Evolutionary conservation across 1,140 invertebrate species (phyloP), one percentile per base, ranked within the genome.

Genomic region (Charaxes varanes): DNA sequence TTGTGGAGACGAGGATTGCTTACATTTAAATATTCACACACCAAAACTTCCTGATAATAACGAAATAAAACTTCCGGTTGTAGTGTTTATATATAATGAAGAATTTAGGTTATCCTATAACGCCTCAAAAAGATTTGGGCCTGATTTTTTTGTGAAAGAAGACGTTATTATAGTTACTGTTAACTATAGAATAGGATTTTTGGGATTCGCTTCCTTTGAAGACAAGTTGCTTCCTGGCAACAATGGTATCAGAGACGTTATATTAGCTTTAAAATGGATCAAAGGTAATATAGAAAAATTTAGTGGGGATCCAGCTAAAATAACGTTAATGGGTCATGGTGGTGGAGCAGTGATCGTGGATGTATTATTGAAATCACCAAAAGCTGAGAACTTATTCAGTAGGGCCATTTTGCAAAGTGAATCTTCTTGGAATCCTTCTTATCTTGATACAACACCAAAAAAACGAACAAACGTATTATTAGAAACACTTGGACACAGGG

Each of bases 21-120:
- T 97, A 4, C 91, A 91, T 62, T 79, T 97, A 7, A 96, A 95
- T 64, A 88, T 97, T 1, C 94, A 92, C 62, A 90, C 92, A 8
- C 89, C 90, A 42, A 66, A 74, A 44, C 13, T 82, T 15, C 73
- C 77, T 12, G 51, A 37, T 11, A 41, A 62, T 6, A 26, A 53
- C 4, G 41, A 62, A 6, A 22, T 57, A 18, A 59, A 70, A 14
- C 24, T 80, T 3, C 87, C 90, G 1, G 88, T 91, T 0, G 87
- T 92, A 71, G 84, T 92, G 1, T 91, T 85, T 77, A 85, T 93
- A 17, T 90, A 92, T 63, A 92, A 91, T 14, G 91, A 91, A 27
- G 85, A 86, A 22, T 91, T 92, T 48, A 83, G 85, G 41, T 57
- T 72, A 23, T 87, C 89, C 1, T 83, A 72, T 31, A 86, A 82